A percentile compares a stretch with the other conserved stretches of the same genome.
Evolutionary conservation across 1,140 invertebrate genomes (phyloP).

Genomic region (Marisa cornuarietis): DNA sequence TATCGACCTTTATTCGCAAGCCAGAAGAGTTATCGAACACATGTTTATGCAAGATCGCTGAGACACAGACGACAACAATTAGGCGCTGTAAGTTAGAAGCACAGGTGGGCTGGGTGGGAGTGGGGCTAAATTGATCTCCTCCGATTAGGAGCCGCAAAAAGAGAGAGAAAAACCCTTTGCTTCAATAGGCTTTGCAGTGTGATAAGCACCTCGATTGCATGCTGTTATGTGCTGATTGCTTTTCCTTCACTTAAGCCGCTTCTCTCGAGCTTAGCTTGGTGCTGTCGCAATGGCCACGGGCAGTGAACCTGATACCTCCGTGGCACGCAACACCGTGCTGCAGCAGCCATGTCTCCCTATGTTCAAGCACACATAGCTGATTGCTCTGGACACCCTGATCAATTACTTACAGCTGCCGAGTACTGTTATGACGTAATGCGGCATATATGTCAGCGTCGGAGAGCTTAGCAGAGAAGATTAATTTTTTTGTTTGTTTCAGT

Average conservation of each 20-base stretch:
- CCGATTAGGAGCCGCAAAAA: background rate
- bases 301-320: background rate
- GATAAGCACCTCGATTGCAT: conserved; percentile 13
- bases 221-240: conserved; percentile 16
- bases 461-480: background rate
- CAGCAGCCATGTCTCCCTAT: no score
- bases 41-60: no score
- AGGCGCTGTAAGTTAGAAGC: conserved; percentile 1
- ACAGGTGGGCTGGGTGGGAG: background rate
- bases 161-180: no score
- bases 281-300: background rate
- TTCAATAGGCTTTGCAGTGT: background rate
- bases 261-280: background rate
- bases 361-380: no score
- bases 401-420: no score
- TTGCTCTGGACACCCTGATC: no score
- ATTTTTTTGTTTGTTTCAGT: background rate
- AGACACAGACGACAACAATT: no score
- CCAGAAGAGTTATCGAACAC: no score
- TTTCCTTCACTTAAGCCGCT: conserved; percentile 3
- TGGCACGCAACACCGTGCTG: background rate
- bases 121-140: no score
- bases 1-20: no score
- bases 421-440: background rate
- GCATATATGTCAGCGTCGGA: background rate